Evolutionary conservation across 2,797 vertebrate genomes (phyloP), one percentile per base, ranked within the genome.

Genomic region (Chaetophractus vellerosus): DNA sequence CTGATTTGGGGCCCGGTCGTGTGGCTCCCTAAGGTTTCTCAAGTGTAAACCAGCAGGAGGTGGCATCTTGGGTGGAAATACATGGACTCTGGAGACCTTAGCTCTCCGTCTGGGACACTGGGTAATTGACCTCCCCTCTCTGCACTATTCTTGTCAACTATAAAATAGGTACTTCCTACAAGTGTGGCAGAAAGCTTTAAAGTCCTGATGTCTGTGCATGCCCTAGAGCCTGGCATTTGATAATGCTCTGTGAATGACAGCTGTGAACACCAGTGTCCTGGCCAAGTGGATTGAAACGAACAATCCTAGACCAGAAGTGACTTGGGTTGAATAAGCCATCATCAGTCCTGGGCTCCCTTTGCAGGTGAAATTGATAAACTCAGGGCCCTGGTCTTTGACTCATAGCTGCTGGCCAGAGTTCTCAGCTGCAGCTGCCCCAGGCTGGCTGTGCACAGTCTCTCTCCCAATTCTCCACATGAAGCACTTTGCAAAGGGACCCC

Each of bases 1-100:
- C 9, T 33, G 33, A n/a, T 41, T 61, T 48, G 26, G 31, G 63
- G 2, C 61, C 36, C 0, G 0, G 5, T 61, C 2, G 5, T 5
- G 1, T 0, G 14, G 45, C 48, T 23, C 52, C 82, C n/a, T 24
- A 5, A 41, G 38, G 11, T 48, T 36, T 90, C 85, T 69, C 79
- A 28, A 3, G 18, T 6, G 26, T 33, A 68, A 64, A 16, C 75
- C 19, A 41, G 38, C 69, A 91, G 90, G 72, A 31, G 36, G 61
- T 41, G 31, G 75, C 45, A 11, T 7, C 0, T 9, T 9, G 1
- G 18, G 24, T 31, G 33, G 31, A 63, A 5, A 28, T 6, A 0
- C 36, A 4, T 2, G 50, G 66, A 33, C 41, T 63, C 90, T 48
- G 84, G 14, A 24, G 45, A 0, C 23, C 69, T 45, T 19, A 11